These are phyloP conservation scores for Cottoperca gobio DNA, from an alignment of 2,797 vertebrate genomes.

Conservation along the genomic window DNA sequence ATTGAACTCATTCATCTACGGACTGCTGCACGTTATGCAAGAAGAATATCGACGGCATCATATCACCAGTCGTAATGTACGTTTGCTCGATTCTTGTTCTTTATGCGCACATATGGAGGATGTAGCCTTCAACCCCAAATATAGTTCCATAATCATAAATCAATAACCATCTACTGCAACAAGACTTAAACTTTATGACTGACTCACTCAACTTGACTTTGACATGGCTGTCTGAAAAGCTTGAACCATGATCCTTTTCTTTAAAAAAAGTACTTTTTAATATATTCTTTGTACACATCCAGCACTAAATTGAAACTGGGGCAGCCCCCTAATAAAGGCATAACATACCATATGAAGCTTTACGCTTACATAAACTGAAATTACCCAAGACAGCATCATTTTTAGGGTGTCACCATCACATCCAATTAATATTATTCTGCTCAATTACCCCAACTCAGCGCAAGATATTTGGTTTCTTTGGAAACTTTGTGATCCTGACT, in stretches of 20 bases:
- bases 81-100: constrained; percentile 18
- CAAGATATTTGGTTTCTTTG: constrained; percentile 5
- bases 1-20: neutral
- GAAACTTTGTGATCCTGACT: neutral
- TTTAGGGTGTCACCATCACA: neutral
- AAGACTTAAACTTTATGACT: neutral
- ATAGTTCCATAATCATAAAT: neutral
- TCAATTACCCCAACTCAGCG: neutral
- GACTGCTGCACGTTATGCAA: constrained; percentile 4
- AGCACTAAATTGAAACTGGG: neutral
- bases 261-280: neutral
- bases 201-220: neutral
- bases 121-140: neutral
- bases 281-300: neutral
- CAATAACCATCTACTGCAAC: neutral
- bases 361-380: neutral
- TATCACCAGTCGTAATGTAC: neutral
- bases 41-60: neutral
- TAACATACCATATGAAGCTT: neutral
- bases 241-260: neutral
- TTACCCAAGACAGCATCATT: neutral
- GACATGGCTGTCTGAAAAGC: neutral
- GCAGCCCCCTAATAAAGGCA: neutral
- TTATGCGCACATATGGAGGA: neutral
- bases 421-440: neutral